Evolutionary conservation across 2,113 vertebrate species (phyloP).

Genomic region (Pontoporia blainvillei): DNA sequence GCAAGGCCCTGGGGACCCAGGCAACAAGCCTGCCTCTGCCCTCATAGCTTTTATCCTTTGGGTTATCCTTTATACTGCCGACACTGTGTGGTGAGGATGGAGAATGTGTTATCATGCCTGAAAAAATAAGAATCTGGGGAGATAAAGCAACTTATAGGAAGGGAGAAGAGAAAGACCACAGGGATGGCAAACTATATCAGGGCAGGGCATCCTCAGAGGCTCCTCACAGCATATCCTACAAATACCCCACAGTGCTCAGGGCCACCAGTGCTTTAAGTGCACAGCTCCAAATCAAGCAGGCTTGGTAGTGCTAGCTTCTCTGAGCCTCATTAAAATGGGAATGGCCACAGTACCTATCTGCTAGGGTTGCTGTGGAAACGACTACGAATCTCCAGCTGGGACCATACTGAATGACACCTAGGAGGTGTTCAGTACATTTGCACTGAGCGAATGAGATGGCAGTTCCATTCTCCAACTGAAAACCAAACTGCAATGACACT

Average conservation of each 20-base stretch:
- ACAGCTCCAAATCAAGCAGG: not conserved
- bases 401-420: not conserved
- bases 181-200: no score
- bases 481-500: not conserved
- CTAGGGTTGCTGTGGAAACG: no score
- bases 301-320: not conserved
- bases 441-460: not conserved
- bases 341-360: not conserved
- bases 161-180: not conserved
- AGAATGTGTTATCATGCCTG: not conserved
- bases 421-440: not conserved
- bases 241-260: rapidly evolving
- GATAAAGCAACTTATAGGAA: not conserved
- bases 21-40: not conserved
- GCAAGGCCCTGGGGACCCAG: not conserved
- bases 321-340: not conserved
- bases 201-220: not conserved
- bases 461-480: not conserved
- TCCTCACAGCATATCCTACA: not conserved
- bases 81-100: not conserved
- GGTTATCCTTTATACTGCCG: not conserved
- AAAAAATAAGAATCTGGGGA: not conserved
- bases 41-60: not conserved
- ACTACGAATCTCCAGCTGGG: rapidly evolving
- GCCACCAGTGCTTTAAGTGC: no score